Conservation (phyloP, 2,888 invertebrate genomes). For the Agrypnus murinus region DNA sequence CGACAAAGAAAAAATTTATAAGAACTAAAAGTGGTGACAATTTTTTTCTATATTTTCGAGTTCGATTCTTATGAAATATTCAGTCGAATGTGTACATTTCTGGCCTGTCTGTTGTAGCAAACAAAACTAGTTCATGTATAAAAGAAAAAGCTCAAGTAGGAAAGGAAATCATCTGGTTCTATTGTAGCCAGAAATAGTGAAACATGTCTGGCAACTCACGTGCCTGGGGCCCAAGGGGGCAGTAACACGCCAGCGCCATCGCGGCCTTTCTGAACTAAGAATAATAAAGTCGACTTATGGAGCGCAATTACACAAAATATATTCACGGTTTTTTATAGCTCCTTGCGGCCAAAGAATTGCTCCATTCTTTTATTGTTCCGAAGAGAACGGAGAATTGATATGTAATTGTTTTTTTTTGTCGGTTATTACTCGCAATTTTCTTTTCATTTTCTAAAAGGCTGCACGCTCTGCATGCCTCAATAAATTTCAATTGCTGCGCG, state of each 20-base stretch:
- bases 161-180: constrained; percentile 53
- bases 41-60: background rate
- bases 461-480: constrained; percentile 44
- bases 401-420: constrained; percentile 69
- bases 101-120: constrained; percentile 19
- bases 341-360: constrained; percentile 71
- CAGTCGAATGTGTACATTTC: constrained; percentile 15
- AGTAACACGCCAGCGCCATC: constrained; percentile 71
- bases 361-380: constrained; percentile 71
- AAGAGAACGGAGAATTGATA: constrained; percentile 69
- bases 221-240: constrained; percentile 66
- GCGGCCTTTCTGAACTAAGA: constrained; percentile 67
- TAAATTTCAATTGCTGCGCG: constrained; percentile 48
- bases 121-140: constrained; percentile 54
- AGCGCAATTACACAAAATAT: constrained; percentile 72
- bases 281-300: constrained; percentile 72
- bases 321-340: constrained; percentile 73
- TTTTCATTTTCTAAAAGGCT: constrained; percentile 58
- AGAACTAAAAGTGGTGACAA: too few species aligned
- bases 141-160: constrained; percentile 49
- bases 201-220: constrained; percentile 61
- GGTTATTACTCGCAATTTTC: constrained; percentile 60
- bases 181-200: constrained; percentile 51
- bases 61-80: constrained; percentile 16
- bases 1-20: too few species aligned